Evolutionary conservation across 2,888 invertebrate genomes (phyloP).

Genomic region (Trachelus iudaicus): DNA sequence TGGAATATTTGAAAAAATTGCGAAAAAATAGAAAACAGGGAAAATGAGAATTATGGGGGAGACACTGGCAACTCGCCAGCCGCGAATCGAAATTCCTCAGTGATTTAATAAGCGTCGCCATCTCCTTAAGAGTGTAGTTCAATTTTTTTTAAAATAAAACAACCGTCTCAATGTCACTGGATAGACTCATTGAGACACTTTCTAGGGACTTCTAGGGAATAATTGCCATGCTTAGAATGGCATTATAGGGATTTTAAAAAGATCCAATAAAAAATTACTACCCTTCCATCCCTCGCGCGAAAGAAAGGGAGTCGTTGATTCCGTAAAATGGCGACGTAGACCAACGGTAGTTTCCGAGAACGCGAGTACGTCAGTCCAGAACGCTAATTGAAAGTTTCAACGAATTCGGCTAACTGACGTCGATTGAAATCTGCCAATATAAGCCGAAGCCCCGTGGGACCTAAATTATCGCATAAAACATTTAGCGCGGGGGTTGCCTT

Average conservation of each 20-base stretch:
- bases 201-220: neutral
- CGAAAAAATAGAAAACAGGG: neutral
- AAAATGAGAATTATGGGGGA: neutral
- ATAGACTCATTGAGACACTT: neutral
- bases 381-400: neutral
- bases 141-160: neutral
- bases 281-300: neutral
- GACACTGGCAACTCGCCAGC: constrained; percentile 36
- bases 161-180: neutral
- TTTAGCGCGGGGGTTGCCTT: neutral
- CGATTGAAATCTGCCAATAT: constrained; percentile 33
- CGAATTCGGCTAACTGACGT: constrained; percentile 19
- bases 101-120: constrained; percentile 51
- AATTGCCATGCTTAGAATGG: neutral
- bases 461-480: neutral
- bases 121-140: neutral
- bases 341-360: neutral
- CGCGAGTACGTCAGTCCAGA: neutral
- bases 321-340: neutral
- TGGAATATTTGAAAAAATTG: neutral
- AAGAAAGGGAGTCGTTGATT: neutral
- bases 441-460: constrained; percentile 6
- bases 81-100: constrained; percentile 36
- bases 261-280: neutral
- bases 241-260: neutral